A percentile compares a stretch with the other conserved stretches of the same genome.
These are phyloP conservation scores for Radopholus similis DNA, from an alignment of 1,140 invertebrate genomes.

Conservation along the genomic window DNA sequence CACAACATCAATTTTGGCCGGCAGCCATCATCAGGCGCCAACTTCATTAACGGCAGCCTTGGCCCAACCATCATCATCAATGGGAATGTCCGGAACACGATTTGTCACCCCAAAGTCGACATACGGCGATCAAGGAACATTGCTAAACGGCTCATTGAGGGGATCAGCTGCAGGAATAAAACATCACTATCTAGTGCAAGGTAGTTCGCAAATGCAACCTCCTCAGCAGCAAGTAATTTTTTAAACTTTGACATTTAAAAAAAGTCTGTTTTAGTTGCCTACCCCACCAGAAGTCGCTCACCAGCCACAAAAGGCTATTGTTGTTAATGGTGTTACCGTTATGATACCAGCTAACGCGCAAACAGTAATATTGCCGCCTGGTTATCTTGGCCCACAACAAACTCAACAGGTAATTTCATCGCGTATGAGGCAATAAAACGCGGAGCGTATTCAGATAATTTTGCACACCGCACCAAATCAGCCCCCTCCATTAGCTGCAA, in stretches of 20 bases:
- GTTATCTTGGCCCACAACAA: conserved; percentile 14
- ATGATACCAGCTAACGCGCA: conserved; percentile 16
- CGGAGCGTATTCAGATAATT: too few species aligned
- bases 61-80: too few species aligned
- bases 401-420: not conserved
- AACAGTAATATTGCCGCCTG: conserved; percentile 14
- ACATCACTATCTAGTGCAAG: not conserved
- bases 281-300: not conserved
- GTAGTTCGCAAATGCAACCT: not conserved
- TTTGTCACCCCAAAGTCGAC: not conserved
- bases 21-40: not conserved
- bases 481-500: not conserved
- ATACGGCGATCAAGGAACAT: not conserved
- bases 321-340: conserved; percentile 15
- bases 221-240: not conserved
- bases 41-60: too few species aligned
- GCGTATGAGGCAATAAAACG: not conserved
- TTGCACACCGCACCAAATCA: not conserved
- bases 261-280: not conserved
- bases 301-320: conserved; percentile 6
- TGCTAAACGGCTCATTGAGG: not conserved
- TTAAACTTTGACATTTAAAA: too few species aligned
- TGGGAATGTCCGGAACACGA: not conserved
- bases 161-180: not conserved
- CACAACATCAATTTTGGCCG: not conserved